Base-by-base conservation (phyloP, 2,888 invertebrate genomes). In the Chorisops tibialis region DNA sequence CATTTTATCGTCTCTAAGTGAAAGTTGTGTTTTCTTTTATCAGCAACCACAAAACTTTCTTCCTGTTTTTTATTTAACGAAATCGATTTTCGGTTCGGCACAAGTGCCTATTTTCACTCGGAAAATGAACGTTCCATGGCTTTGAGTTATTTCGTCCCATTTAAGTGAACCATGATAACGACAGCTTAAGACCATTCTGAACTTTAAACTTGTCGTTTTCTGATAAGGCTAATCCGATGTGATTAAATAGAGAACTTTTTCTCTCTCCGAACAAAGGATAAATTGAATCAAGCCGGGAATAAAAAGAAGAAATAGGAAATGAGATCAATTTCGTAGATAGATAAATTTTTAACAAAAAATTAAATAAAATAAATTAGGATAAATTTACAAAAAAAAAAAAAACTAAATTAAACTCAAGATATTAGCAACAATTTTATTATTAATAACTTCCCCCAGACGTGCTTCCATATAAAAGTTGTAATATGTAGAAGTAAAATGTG, bases 141-240 rank as follows among this genome's bases (percentile, higher is more conserved):
- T 47, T 22, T 47, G 21, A 47, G 47, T 22, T 47, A 47, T 47
- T 47, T 21, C 22, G 51, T 54, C 52, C n/a, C 52, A 14, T 54
- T n/a, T 54, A 54, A 38, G 41, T 22, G 41, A 9, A 11, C 52
- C 19, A 1, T 18, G 41, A 39, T 39, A 54, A 39, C 41, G 52
- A 21, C 52, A 54, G 35, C 41, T 3, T 21, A 37, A 38, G 39
- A 51, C 37, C 38, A 38, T 41, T 54, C 22, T 51, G 19, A 54
- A 54, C 52, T 54, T 54, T 39, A 54, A 39, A 54, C 41, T 50
- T 30, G 50, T 50, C 30, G 50, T 54, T 39, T 54, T 22, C 52
- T 21, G 52, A 54, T 54, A 54, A 39, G 52, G 39, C n/a, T 41
- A 39, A 54, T 54, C 41, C 41, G 6, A 11, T 39, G 39, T 39